Percentiles rank a stretch among this genome's conserved stretches.
Conservation (phyloP, 2,113 vertebrate species). For the Gracilinanus agilis region DNA sequence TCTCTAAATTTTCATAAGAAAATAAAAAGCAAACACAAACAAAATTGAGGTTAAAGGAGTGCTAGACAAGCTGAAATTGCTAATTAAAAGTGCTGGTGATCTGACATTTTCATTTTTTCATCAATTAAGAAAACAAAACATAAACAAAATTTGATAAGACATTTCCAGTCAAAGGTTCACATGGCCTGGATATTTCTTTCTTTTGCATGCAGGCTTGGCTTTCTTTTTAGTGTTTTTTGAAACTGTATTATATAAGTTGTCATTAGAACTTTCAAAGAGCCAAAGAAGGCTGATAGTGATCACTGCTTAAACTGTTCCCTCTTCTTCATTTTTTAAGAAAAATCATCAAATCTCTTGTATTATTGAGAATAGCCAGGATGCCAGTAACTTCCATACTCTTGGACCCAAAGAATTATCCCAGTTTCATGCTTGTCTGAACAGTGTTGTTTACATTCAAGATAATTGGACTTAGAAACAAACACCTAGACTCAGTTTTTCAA, state of each 20-base stretch:
- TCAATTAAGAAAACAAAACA: background rate
- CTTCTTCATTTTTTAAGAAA: constrained; percentile 78
- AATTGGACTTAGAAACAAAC: constrained; percentile 82
- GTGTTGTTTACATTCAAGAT: constrained; percentile 86
- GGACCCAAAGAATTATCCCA: constrained; percentile 83
- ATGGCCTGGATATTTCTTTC: background rate
- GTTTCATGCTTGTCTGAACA: constrained; percentile 88
- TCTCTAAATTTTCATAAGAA: background rate
- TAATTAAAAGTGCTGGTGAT: background rate
- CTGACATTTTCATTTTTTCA: constrained; percentile 7
- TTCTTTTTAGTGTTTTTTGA: background rate
- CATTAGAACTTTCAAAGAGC: constrained; percentile 60
- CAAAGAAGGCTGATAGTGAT: constrained; percentile 62
- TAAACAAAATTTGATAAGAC: background rate
- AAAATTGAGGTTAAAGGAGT: background rate
- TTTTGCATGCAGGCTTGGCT: background rate
- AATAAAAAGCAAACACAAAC: background rate
- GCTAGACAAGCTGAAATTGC: background rate
- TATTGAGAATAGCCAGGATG: constrained; percentile 79
- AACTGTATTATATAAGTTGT: constrained; percentile 41
- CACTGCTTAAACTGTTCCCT: constrained; percentile 75
- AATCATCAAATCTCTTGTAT: constrained; percentile 76
- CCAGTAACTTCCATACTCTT: constrained; percentile 80
- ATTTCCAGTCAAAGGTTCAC: background rate
- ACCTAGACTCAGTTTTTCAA: constrained; percentile 78